Evolutionary conservation across 1,140 invertebrate genomes (phyloP).

Genomic region (Megalopta genalis): DNA sequence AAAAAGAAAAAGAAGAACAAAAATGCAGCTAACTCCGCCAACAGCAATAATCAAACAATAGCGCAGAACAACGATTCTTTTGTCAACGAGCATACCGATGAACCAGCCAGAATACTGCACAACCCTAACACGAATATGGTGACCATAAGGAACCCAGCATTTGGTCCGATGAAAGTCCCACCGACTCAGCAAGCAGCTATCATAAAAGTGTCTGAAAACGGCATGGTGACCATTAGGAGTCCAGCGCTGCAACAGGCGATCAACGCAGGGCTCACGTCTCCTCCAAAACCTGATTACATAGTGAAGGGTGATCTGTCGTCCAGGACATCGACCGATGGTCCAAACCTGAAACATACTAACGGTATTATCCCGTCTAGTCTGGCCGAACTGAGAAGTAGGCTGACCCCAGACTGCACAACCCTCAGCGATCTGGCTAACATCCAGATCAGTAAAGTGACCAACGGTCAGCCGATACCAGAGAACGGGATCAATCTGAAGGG

Average conservation of each 20-base stretch:
- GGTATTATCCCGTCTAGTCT: constrained; percentile 69
- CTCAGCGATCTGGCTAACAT: constrained; percentile 75
- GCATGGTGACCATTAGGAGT: constrained; percentile 91
- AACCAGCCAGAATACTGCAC: constrained; percentile 74
- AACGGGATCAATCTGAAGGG: constrained; percentile 77
- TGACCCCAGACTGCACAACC: constrained; percentile 69
- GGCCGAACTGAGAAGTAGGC: constrained; percentile 70
- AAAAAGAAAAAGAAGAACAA: constrained; percentile 84
- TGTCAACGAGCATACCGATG: constrained; percentile 60
- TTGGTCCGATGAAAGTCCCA: constrained; percentile 82
- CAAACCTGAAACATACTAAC: constrained; percentile 60
- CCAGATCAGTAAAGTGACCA: constrained; percentile 78
- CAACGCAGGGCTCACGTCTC: constrained; percentile 75
- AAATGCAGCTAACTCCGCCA: constrained; percentile 57
- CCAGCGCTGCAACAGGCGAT: constrained; percentile 81
- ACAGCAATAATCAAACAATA: neutral
- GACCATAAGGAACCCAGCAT: constrained; percentile 85
- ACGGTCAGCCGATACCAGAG: constrained; percentile 77
- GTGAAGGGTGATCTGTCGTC: constrained; percentile 71
- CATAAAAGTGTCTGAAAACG: constrained; percentile 85
- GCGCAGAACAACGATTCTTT: constrained; percentile 43
- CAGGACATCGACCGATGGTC: constrained; percentile 12
- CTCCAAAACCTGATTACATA: constrained; percentile 76
- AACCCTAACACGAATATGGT: constrained; percentile 84
- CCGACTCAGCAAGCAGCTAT: constrained; percentile 82